These are phyloP conservation scores for Portevinia maculata DNA, from an alignment of 2,888 invertebrate genomes.

Conservation along the genomic window DNA sequence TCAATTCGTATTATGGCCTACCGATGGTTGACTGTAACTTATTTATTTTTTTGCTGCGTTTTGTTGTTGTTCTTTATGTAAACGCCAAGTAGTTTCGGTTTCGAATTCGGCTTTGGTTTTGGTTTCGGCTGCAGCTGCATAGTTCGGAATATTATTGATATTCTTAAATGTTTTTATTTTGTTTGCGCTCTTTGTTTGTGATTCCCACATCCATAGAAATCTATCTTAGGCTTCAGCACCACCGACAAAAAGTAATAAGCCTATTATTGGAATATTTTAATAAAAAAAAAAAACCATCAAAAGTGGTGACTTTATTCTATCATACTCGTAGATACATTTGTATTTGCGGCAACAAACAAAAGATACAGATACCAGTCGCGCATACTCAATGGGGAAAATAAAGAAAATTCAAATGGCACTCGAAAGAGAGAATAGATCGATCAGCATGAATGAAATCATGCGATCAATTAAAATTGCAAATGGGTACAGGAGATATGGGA, in stretches of 20 bases:
- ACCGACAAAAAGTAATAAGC: conserved; percentile 15
- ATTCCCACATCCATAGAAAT: conserved; percentile 51
- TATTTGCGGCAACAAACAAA: conserved; percentile 34
- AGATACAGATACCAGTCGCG: conserved; percentile 33
- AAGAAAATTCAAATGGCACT: conserved; percentile 46
- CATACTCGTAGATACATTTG: conserved; percentile 43
- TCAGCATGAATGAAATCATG: conserved; percentile 73
- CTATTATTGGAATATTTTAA: conserved; percentile 20
- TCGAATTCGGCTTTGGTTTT: conserved; percentile 13
- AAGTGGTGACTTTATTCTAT: conserved; percentile 12
- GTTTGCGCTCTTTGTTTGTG: conserved; percentile 17
- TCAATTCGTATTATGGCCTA: conserved; percentile 66
- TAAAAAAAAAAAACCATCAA: neutral
- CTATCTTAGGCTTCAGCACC: conserved; percentile 14
- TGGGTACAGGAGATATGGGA: conserved; percentile 14
- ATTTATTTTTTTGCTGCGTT: conserved; percentile 57
- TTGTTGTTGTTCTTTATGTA: conserved; percentile 24
- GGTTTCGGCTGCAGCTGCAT: conserved; percentile 43
- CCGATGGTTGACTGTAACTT: conserved; percentile 46
- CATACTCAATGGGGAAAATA: conserved; percentile 17
- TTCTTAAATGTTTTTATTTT: conserved; percentile 44
- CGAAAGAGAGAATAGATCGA: conserved; percentile 56
- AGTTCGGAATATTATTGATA: conserved; percentile 57
- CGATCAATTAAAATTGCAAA: conserved; percentile 74
- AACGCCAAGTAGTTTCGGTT: conserved; percentile 40